Percentiles rank a stretch among this genome's conserved stretches.
Evolutionary conservation across 2,797 vertebrate species (phyloP).

Genomic region (Halcyon badia): DNA sequence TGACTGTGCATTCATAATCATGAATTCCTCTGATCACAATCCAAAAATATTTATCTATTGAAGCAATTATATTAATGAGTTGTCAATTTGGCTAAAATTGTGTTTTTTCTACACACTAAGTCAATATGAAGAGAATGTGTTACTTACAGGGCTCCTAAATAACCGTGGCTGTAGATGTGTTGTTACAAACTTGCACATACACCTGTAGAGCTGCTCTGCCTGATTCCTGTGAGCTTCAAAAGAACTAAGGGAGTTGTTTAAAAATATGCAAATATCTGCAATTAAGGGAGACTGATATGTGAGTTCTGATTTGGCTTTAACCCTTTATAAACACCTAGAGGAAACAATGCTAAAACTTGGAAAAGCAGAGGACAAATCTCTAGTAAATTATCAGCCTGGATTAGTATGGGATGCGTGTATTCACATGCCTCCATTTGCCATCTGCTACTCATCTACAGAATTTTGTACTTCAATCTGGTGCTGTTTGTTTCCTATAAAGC

Average conservation of each 20-base stretch:
- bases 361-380: not conserved
- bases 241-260: not conserved
- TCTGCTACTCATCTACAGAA: conserved; percentile 60
- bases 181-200: not conserved
- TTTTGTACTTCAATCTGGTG: conserved; percentile 33
- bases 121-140: not conserved
- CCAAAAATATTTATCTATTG: not conserved
- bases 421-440: conserved; percentile 61
- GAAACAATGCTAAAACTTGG: not conserved
- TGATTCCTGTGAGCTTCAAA: not conserved
- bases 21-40: not conserved
- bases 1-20: not conserved
- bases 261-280: conserved; percentile 5
- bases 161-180: not conserved
- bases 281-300: not conserved
- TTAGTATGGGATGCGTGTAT: conserved; percentile 30
- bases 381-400: not conserved
- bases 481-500: conserved; percentile 4
- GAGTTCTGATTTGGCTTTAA: conserved; percentile 18
- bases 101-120: not conserved
- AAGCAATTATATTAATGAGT: not conserved
- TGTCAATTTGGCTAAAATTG: not conserved
- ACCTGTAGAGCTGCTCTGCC: not conserved
- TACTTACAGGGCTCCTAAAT: not conserved
- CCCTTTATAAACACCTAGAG: not conserved